Evolutionary conservation across 2,113 vertebrate genomes (phyloP).

Genomic region (Salvelinus alpinus): DNA sequence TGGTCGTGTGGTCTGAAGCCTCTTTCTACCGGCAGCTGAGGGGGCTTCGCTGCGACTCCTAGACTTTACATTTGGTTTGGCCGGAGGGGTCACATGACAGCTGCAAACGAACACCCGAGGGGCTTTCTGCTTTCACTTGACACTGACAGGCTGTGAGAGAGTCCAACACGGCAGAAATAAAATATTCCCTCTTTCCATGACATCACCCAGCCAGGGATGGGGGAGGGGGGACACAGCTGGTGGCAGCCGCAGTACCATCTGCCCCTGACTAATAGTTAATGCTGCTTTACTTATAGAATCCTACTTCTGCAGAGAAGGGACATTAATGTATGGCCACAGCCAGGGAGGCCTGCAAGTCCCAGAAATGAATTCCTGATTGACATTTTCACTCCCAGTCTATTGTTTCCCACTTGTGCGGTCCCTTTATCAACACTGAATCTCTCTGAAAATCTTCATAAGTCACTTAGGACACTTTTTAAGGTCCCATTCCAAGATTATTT

Average conservation of each 20-base stretch:
- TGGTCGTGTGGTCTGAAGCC: conserved; percentile 58
- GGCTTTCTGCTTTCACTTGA: conserved; percentile 76
- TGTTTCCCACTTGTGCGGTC: neutral
- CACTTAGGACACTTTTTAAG: neutral
- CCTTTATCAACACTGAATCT: neutral
- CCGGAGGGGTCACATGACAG: conserved; percentile 79
- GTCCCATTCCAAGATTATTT: neutral
- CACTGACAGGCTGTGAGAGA: conserved; percentile 76
- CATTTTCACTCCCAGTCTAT: conserved; percentile 33
- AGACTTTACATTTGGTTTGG: conserved; percentile 71
- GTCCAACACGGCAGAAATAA: conserved; percentile 76
- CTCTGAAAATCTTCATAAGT: neutral
- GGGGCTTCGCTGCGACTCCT: conserved; percentile 61
- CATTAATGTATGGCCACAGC: conserved; percentile 30
- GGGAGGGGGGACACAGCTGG: conserved; percentile 83
- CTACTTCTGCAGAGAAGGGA: conserved; percentile 55
- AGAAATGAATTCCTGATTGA: conserved; percentile 38
- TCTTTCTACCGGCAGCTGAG: conserved; percentile 76
- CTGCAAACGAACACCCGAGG: conserved; percentile 75
- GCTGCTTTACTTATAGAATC: conserved; percentile 80
- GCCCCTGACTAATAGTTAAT: conserved; percentile 80
- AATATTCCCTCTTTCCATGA: conserved; percentile 87
- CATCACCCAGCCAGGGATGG: conserved; percentile 78
- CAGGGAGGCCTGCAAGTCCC: conserved; percentile 22
- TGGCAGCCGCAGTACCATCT: conserved; percentile 89